phyloP scores from a whole-genome alignment of 1,140 invertebrate species.

The Drosophila pruinosa region DNA sequence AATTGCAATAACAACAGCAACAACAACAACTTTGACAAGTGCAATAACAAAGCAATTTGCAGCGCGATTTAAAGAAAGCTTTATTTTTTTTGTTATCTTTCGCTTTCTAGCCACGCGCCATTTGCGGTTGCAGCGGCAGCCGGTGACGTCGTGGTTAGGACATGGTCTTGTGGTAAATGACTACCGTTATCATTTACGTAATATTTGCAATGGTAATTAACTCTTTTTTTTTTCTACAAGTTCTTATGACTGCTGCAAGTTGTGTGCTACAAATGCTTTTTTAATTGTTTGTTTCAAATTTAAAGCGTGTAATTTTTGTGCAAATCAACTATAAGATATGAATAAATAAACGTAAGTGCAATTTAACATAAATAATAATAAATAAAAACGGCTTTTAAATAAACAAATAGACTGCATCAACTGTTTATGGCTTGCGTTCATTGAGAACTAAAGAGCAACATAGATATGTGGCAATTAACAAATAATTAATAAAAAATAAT shows the following conservation, averaged over 20 bases:
- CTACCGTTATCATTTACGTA: too few species aligned
- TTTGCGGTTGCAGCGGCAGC: conserved; percentile 45
- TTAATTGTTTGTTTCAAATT: background rate
- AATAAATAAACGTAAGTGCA: background rate
- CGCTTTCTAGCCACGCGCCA: conserved; percentile 64
- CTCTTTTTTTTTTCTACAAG: background rate
- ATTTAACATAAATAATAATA: background rate
- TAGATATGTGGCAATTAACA: too few species aligned
- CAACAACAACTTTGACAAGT: conserved; percentile 22
- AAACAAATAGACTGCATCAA: background rate
- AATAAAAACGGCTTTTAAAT: background rate
- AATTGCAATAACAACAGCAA: conserved; percentile 23
- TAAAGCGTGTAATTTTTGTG: background rate
- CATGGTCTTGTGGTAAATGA: too few species aligned
- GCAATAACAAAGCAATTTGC: conserved; percentile 54
- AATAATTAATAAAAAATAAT: too few species aligned
- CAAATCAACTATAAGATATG: background rate
- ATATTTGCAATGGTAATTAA: conserved; percentile 24
- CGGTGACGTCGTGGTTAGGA: conserved; percentile 8
- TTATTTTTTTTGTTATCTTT: conserved; percentile 31
- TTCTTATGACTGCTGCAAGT: background rate
- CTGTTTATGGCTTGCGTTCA: background rate
- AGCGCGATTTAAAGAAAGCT: conserved; percentile 6
- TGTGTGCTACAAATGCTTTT: background rate
- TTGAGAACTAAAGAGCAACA: too few species aligned